Conservation (phyloP, 1,140 invertebrate genomes). For the Pachyrhynchus sulphureomaculatus region DNA sequence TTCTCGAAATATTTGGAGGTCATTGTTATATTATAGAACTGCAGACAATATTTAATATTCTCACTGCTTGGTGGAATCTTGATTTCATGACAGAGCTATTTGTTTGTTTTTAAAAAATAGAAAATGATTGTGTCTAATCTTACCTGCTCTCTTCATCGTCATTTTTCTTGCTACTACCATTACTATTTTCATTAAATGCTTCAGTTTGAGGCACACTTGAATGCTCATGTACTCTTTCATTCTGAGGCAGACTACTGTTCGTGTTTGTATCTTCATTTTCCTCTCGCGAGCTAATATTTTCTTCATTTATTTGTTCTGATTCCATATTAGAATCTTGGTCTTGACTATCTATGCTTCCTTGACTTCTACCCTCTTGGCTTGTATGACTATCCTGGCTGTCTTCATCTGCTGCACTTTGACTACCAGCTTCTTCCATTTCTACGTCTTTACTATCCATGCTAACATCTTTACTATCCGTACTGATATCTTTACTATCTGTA, state of each 20-base stretch:
- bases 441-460: conserved; percentile 1
- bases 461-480: conserved; percentile 35
- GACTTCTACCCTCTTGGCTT: conserved; percentile 20
- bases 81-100: no score
- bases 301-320: conserved; percentile 21
- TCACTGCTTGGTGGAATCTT: no score
- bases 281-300: conserved; percentile 13
- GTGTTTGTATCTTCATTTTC: conserved; percentile 12
- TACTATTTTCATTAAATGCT: conserved; percentile 34
- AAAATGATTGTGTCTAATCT: no score
- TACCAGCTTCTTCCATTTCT: conserved; percentile 2
- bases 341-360: conserved; percentile 18
- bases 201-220: conserved; percentile 23
- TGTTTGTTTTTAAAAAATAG: no score
- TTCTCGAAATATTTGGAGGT: no score
- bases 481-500: conserved; percentile 45
- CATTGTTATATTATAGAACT: no score
- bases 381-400: conserved; percentile 32
- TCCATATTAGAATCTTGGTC: conserved; percentile 22
- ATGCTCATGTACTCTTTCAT: neutral
- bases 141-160: conserved; percentile 14
- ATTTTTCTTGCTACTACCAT: conserved; percentile 28
- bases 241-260: conserved; percentile 21
- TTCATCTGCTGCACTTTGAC: conserved; percentile 16
- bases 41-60: no score